Conservation (phyloP, 92 coral and sea anemone species). For the Parazoanthus darwini region DNA sequence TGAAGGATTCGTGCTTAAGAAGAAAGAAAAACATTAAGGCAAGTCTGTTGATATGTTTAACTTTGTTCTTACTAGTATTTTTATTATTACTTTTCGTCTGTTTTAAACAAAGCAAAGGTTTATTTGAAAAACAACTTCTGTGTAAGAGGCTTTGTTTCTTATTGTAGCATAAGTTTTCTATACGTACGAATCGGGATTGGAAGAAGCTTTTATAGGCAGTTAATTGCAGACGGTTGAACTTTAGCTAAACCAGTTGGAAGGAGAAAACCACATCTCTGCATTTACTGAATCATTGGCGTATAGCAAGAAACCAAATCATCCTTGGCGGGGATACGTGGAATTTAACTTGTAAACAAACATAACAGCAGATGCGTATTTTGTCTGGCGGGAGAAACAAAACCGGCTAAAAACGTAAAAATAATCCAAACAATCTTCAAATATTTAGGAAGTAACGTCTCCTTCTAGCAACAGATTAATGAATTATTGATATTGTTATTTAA, state of each 20-base stretch:
- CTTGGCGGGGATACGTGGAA: background rate
- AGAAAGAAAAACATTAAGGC: background rate
- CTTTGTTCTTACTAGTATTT: too few relatives aligned
- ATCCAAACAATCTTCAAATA: background rate
- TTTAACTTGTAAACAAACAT: background rate
- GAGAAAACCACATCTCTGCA: conserved; percentile 1
- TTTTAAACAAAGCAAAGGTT: background rate
- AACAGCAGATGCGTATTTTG: background rate
- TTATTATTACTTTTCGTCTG: background rate
- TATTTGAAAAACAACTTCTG: conserved; percentile 1
- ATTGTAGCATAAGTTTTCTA: background rate
- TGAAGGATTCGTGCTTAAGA: background rate
- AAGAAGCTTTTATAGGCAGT: background rate
- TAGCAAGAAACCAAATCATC: background rate
- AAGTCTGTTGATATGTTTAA: background rate
- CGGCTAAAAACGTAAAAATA: background rate
- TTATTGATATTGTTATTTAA: too few relatives aligned
- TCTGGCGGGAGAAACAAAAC: background rate
- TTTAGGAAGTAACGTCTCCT: too few relatives aligned
- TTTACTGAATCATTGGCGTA: conserved; percentile 1
- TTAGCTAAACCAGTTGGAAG: background rate
- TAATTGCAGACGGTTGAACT: conserved; percentile 1
- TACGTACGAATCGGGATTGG: background rate
- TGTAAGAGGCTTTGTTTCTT: background rate
- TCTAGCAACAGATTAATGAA: background rate